Conservation (phyloP, 2,888 invertebrate genomes). For the Lutraria lutraria region DNA sequence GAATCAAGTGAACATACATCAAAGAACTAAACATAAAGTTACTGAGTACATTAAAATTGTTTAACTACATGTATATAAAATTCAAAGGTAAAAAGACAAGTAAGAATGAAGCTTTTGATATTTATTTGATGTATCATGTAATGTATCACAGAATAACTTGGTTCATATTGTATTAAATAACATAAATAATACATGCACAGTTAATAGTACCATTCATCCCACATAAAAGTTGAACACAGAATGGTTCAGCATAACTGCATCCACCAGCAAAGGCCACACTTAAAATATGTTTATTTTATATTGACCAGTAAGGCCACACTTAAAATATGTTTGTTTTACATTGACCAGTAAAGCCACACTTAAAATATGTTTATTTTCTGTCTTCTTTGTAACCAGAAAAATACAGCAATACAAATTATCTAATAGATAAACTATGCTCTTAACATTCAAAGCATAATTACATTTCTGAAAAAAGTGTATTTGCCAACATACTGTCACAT, state of each 20-base stretch:
- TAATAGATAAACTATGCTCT: no score
- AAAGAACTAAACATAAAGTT: no score
- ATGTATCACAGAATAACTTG: slow-evolving; percentile 26
- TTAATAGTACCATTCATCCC: slow-evolving; percentile 5
- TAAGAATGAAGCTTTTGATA: neutral
- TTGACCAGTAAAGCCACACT: neutral
- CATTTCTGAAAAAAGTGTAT: no score
- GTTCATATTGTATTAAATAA: slow-evolving; percentile 29
- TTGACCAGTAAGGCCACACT: neutral
- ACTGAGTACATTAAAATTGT: no score
- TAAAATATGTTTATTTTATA: no score
- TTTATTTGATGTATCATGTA: slow-evolving; percentile 32
- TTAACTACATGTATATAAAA: neutral
- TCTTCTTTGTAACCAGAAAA: neutral
- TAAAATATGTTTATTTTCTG: neutral
- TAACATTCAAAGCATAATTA: no score
- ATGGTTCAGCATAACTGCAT: neutral
- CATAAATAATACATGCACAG: neutral
- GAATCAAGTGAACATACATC: no score
- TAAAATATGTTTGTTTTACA: neutral
- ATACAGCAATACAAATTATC: neutral
- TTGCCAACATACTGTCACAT: no score
- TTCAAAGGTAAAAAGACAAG: neutral
- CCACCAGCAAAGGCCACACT: neutral
- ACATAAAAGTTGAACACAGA: slow-evolving; percentile 1